These are phyloP conservation scores for Nezara viridula DNA, from an alignment of 2,888 invertebrate genomes.

Conservation along the genomic window DNA sequence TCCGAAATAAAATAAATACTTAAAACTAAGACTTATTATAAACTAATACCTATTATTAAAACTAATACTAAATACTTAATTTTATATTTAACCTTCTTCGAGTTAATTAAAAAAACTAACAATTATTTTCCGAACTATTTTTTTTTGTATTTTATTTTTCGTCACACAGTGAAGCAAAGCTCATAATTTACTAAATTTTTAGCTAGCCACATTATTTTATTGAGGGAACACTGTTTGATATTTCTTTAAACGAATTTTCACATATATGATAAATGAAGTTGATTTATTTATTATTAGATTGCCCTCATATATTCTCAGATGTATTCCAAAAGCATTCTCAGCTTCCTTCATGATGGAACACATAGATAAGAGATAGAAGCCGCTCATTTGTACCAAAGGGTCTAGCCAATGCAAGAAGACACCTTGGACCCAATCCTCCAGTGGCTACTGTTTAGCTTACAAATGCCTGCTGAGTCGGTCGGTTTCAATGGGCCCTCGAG, in stretches of 20 bases:
- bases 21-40: too few relatives aligned
- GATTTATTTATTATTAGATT: not conserved
- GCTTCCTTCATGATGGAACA: not conserved
- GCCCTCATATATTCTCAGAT: not conserved
- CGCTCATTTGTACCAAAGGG: not conserved
- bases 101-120: too few relatives aligned
- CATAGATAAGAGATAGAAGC: not conserved
- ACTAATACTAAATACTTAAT: too few relatives aligned
- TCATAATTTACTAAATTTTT: too few relatives aligned
- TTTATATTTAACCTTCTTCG: too few relatives aligned
- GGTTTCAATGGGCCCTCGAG: not conserved
- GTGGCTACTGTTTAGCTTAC: not conserved
- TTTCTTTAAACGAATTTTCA: not conserved
- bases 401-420: not conserved
- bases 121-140: too few relatives aligned
- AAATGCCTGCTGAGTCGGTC: constrained; percentile 40
- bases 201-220: too few relatives aligned
- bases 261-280: not conserved
- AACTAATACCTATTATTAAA: too few relatives aligned
- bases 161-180: too few relatives aligned
- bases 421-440: constrained; percentile 22
- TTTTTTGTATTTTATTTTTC: too few relatives aligned
- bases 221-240: too few relatives aligned
- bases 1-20: too few relatives aligned
- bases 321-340: not conserved